Base-by-base conservation (phyloP, 2,797 vertebrate species). In the Decapterus maruadsi region DNA sequence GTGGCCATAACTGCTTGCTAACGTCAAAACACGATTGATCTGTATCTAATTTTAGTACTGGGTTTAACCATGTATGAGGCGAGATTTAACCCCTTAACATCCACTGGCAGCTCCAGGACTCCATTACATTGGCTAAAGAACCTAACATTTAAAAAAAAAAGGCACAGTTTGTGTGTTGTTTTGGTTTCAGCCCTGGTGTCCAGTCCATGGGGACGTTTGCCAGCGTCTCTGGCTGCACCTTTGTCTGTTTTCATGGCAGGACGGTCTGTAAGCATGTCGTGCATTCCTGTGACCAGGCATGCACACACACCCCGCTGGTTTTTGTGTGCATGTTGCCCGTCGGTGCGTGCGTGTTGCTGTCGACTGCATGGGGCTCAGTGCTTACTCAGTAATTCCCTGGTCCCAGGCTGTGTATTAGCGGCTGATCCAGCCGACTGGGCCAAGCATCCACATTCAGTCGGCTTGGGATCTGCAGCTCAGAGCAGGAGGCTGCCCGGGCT, bases 371-470 rank as follows among this genome's bases (percentile, higher is more conserved):
- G 77, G 72, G 62, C 72, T 83, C 79, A 66, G 64, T 84, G 85
- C 86, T 85, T 80, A 82, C 77, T 81, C 87, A 83, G 84, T 91
- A 87, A 91, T 88, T 90, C 88, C 72, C 75, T 58, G 82, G 76
- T 89, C 81, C 89, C 82, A 65, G 88, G 82, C 83, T 86, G 84
- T 80, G 91, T 89, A 88, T 92, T 91, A 92, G 87, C 71, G 56
- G 82, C 86, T 90, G 89, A 91, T 91, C 91, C 87, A 80, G 83
- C 89, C 73, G 89, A 88, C 85, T 82, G 87, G 84, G 84, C 87
- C 86, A 80, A 83, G 80, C 87, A 73, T 83, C 85, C 82, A 58
- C 90, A 80, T 83, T 78, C 81, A 88, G 81, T 82, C 75, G 38
- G 85, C 46, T 65, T 73, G 84, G 83, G 88, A 86, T 86, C 68